Percentiles rank a stretch among this genome's conserved stretches.
phyloP scores from a whole-genome alignment of 2,113 vertebrate genomes.

The Salvelinus sp. region DNA sequence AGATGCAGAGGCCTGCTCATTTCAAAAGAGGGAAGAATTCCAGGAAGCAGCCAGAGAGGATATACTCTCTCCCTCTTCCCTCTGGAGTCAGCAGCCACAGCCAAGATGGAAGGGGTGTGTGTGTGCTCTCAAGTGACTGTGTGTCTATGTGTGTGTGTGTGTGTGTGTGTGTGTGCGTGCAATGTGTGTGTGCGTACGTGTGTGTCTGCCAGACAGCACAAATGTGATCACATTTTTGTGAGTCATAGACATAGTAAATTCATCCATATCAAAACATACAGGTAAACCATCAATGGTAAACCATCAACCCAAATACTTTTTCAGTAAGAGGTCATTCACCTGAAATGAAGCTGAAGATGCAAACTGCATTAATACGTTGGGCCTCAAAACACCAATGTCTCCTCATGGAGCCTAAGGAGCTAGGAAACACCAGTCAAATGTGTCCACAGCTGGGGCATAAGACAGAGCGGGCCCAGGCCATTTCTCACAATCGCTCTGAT shows the following conservation, averaged over 20 bases:
- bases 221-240: not conserved
- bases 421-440: slow-evolving; percentile 7
- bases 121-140: slow-evolving; percentile 41
- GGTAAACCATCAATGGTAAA: not conserved
- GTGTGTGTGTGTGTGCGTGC: too few species aligned
- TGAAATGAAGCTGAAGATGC: slow-evolving; percentile 11
- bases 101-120: slow-evolving; percentile 44
- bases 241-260: not conserved
- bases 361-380: not conserved
- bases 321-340: slow-evolving; percentile 21
- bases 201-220: not conserved
- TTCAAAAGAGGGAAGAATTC: slow-evolving; percentile 46
- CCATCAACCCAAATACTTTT: slow-evolving; percentile 22
- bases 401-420: not conserved
- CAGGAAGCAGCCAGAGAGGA: slow-evolving; percentile 51
- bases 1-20: slow-evolving; percentile 6
- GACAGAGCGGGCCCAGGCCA: not conserved
- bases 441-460: slow-evolving; percentile 28
- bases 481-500: not conserved
- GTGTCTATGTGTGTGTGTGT: not conserved
- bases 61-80: slow-evolving; percentile 25
- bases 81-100: slow-evolving; percentile 20
- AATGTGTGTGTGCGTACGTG: not conserved
- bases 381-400: not conserved
- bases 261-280: not conserved